Evolutionary conservation across 2,888 invertebrate species (phyloP).

Genomic region (Fissipunctia ypsillon): DNA sequence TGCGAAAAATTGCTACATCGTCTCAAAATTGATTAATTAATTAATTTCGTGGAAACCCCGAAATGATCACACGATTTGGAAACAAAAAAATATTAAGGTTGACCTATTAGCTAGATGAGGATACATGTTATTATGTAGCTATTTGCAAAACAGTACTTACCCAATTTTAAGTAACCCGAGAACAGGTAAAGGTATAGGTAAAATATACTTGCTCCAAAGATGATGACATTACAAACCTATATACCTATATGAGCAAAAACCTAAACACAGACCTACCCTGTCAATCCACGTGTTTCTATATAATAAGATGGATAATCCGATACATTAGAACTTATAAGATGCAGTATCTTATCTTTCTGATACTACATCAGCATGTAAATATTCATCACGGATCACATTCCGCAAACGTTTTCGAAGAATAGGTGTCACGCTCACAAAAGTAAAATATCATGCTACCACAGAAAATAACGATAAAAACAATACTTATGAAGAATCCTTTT

Average conservation of each 20-base stretch:
- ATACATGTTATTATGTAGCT: not conserved
- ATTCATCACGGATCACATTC: constrained; percentile 5
- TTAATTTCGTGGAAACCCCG: constrained; percentile 7
- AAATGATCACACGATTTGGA: not conserved
- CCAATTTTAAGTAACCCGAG: not conserved
- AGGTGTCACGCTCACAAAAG: not conserved
- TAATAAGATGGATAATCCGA: constrained; percentile 7
- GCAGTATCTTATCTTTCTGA: constrained; percentile 16
- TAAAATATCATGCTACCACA: constrained; percentile 16
- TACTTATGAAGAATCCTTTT: constrained; percentile 23
- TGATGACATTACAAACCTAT: not conserved
- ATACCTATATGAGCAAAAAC: not conserved
- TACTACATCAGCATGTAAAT: constrained; percentile 5
- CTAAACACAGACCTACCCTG: not conserved
- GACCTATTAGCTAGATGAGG: not conserved
- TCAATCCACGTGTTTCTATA: not conserved
- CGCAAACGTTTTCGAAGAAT: not conserved
- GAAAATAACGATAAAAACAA: constrained; percentile 30
- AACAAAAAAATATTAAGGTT: constrained; percentile 6
- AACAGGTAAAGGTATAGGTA: not conserved
- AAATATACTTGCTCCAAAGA: not conserved
- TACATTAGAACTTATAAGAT: not conserved
- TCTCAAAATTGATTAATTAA: not conserved
- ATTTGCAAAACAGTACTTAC: not conserved
- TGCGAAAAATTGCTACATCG: constrained; percentile 1